Base-by-base conservation (phyloP, 2,888 invertebrate genomes). In the Crepidodera aurea region DNA sequence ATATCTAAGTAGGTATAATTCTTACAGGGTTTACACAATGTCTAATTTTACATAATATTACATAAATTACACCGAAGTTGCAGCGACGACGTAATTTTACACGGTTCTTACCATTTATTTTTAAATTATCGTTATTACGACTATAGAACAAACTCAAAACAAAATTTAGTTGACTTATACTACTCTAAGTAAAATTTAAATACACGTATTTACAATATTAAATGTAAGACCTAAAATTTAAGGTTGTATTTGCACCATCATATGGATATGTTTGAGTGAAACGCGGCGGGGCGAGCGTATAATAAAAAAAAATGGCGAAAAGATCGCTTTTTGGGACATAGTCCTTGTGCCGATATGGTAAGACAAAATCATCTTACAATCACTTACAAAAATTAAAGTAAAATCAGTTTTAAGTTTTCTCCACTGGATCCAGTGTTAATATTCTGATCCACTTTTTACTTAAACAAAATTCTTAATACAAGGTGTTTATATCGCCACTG, bases 191-290 rank as follows among this genome's bases (percentile, higher is more conserved):
- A 51, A 40, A 46, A 58, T 62, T 29, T 54, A 40, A 62, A 62
- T 65, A 68, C 66, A 69, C 42, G 51, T 72, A 72, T 72, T 57
- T 72, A 72, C 72, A 72, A 62, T 66, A 61, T 65, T 69, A 66
- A 68, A 67, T 70, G 64, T 70, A 64, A 69, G 63, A 65, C 70
- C 71, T 72, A 69, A 69, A n/a, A n/a, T 74, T 69, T 71, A 73
- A 73, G 71, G 71, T 74, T 72, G 71, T 71, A 64, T 77, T 78
- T 79, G 80, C 79, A 79, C 79, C 79, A 78, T 80, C 71, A 68
- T 76, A 73, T 77, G 79, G 79, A 80, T 80, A 80, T 80, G 79
- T 80, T 78, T 78, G 75, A 78, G 78, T 79, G 72, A 70, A 70
- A 73, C 69, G 71, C 70, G 69, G 77, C 70, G 68, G 77, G 77